Evolutionary conservation across 2,113 vertebrate genomes (phyloP), one percentile per base, ranked within the genome.

Genomic region (Tichodroma muraria): DNA sequence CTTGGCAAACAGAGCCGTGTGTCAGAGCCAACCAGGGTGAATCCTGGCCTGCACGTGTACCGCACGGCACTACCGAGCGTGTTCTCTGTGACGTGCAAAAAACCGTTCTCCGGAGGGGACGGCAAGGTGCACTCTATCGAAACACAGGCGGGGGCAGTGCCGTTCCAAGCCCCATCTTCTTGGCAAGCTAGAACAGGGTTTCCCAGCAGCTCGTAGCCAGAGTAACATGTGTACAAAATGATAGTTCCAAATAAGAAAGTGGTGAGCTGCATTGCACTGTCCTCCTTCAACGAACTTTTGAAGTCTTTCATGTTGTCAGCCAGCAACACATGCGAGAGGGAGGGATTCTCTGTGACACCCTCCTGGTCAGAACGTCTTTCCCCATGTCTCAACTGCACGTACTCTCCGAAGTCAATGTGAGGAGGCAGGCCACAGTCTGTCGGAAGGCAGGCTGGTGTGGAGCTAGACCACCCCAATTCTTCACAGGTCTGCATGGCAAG

Each of bases 401-500:
- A 99, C 30, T 99, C 98, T 31, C 99, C 99, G 42, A 99, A 99
- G 93, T 99, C 99, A 73, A 99, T 99, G 95, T 99, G 99, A 47
- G 99, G 99, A 83, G 99, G 99, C 47, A 99, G 98, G 45, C 99
- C 99, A 35, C 99, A 99, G 92, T 99, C 99, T 15, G 98, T 98
- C 5, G 98, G 98, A 24, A 98, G 96, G 53, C 99, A 99, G 2
- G 97, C 4, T 7, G 99, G 99, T 30, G 98, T 97, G 42, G 98
- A 93, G 89, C 98, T 98, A 6, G 99, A 99, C 99, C 99, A 99
- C 12, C 98, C 99, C 0, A 95, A 89, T 94, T 99, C 99, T 97
- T 99, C 98, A 84, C 99, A 99, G 70, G 98, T 99, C 85, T 99
- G 97, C 96, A 99, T 99, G 94, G 98, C 98, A 53, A 98, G 98